These are phyloP conservation scores for Heteromormyrus szaboi DNA, from an alignment of 2,797 vertebrate species.

Conservation along the genomic window DNA sequence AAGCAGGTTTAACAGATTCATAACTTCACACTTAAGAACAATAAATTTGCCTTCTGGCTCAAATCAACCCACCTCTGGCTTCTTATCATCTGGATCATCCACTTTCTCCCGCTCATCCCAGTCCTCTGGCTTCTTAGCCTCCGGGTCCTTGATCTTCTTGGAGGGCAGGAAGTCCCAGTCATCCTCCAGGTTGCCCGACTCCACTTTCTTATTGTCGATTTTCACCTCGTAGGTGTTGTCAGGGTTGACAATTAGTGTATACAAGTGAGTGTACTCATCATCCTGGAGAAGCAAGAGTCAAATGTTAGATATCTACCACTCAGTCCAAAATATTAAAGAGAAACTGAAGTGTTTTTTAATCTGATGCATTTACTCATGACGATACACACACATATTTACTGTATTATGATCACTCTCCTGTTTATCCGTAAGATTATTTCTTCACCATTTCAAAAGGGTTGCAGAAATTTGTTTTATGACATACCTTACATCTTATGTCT, in stretches of 20 bases:
- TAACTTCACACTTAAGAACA: neutral
- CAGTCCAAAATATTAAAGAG: neutral
- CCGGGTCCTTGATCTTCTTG: conserved; percentile 71
- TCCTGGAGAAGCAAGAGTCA: conserved; percentile 52
- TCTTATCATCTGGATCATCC: conserved; percentile 72
- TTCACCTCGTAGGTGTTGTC: conserved; percentile 81
- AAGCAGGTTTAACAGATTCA: neutral
- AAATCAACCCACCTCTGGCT: conserved; percentile 64
- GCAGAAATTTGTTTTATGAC: neutral
- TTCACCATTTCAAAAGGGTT: neutral
- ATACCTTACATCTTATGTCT: conserved; percentile 77
- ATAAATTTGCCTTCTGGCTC: neutral
- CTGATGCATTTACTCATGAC: neutral
- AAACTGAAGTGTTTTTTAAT: neutral
- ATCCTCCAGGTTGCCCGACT: conserved; percentile 67
- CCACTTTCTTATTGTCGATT: conserved; percentile 77
- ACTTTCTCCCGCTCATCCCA: conserved; percentile 74
- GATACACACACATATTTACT: neutral
- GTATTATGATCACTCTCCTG: neutral
- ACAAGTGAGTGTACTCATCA: conserved; percentile 74
- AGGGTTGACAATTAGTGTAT: conserved; percentile 70
- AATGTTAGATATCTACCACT: neutral
- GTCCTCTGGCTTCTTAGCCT: conserved; percentile 73
- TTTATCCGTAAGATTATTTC: neutral
- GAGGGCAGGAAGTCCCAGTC: conserved; percentile 79